Evolutionary conservation across 2,113 vertebrate genomes (phyloP).

Genomic region (Arenaria interpres): DNA sequence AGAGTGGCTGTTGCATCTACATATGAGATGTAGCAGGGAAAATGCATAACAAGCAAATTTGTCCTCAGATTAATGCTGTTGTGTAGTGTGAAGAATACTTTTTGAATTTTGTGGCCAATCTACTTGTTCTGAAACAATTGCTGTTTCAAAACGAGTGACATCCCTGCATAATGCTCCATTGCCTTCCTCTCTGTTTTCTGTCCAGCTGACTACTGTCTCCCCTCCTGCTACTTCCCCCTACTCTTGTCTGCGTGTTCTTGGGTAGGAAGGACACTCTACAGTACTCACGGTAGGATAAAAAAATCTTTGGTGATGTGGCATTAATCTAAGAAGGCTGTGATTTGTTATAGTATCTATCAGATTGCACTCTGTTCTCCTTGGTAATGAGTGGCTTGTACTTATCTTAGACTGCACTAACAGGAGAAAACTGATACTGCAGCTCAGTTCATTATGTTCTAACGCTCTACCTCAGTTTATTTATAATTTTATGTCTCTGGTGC

Average conservation of each 20-base stretch:
- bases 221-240: background rate
- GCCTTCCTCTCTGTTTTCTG: background rate
- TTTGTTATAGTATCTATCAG: background rate
- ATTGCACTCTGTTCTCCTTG: background rate
- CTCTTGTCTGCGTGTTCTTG: background rate
- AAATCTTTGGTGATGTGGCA: background rate
- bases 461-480: background rate
- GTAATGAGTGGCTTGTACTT: background rate
- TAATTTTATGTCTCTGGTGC: background rate
- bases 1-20: background rate
- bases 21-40: background rate
- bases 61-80: background rate
- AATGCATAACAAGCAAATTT: background rate
- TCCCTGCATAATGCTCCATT: background rate
- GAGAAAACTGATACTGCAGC: background rate
- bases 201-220: background rate
- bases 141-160: background rate
- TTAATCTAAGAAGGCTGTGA: background rate
- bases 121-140: background rate
- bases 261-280: background rate
- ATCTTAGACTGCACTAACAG: background rate
- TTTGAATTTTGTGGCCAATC: background rate
- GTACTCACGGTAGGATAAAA: background rate
- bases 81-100: background rate
- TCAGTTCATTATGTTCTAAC: background rate